Percentiles rank a stretch among this genome's conserved stretches.
phyloP scores from a whole-genome alignment of 2,113 vertebrate species.

The Lonchura striata region DNA sequence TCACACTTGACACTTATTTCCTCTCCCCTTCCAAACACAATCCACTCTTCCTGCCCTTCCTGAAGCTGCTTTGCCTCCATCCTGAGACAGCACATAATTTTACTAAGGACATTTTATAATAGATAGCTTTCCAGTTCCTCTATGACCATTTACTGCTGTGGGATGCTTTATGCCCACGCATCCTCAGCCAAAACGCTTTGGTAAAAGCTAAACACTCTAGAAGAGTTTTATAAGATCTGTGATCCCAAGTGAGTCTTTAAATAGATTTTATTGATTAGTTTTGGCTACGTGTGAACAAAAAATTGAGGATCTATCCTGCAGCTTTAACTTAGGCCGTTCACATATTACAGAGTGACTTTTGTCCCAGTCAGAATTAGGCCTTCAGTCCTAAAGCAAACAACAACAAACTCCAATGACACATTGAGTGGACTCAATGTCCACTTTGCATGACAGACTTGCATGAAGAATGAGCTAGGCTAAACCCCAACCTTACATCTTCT shows the following conservation, averaged over 20 bases:
- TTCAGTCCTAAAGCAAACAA: background rate
- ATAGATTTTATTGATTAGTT: conserved; percentile 14
- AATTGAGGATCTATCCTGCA: background rate
- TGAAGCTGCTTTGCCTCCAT: background rate
- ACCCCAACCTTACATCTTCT: background rate
- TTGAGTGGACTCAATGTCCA: too few species aligned
- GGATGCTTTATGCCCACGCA: background rate
- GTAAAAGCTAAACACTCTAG: background rate
- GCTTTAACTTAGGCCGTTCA: background rate
- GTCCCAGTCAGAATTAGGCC: background rate
- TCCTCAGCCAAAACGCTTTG: background rate
- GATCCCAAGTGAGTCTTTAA: background rate
- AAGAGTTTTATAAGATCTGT: background rate
- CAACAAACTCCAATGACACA: background rate
- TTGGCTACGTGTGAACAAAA: background rate
- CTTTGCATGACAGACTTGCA: background rate
- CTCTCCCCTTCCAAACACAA: background rate
- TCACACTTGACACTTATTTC: background rate
- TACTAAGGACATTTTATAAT: background rate
- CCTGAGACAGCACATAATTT: background rate
- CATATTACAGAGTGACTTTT: background rate
- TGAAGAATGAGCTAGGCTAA: background rate
- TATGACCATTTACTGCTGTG: background rate
- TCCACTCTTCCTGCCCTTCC: background rate
- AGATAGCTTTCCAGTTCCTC: background rate